A percentile compares a stretch with the other conserved stretches of the same genome.
Conservation (phyloP, 2,888 invertebrate genomes). For the Eupithecia abbreviata region DNA sequence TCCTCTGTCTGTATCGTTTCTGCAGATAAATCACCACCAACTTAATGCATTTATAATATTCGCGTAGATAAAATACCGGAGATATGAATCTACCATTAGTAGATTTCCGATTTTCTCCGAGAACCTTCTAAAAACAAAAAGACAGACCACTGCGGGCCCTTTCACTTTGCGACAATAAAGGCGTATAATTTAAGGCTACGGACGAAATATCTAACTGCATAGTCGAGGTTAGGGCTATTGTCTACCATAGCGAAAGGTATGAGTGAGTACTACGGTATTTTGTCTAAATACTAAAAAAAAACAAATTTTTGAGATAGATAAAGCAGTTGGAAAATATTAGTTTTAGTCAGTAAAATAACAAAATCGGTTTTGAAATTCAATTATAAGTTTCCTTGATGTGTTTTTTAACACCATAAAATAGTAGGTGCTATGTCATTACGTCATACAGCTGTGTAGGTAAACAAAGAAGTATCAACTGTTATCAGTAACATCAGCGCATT, state of each 20-base stretch:
- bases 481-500: too few species aligned
- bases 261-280: too few species aligned
- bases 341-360: too few species aligned
- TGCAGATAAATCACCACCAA: neutral
- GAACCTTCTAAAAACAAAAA: conserved; percentile 23
- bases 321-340: too few species aligned
- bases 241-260: conserved; percentile 14
- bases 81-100: conserved; percentile 11
- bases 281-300: too few species aligned
- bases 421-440: too few species aligned
- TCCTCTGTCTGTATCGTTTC: neutral
- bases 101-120: conserved; percentile 26
- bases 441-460: too few species aligned
- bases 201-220: conserved; percentile 33
- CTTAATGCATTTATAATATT: conserved; percentile 2
- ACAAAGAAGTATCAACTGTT: too few species aligned
- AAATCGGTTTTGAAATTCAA: too few species aligned
- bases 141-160: conserved; percentile 29
- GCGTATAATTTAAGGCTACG: conserved; percentile 32
- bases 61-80: conserved; percentile 7
- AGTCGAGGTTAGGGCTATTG: conserved; percentile 12
- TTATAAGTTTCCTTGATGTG: too few species aligned
- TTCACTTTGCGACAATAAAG: conserved; percentile 42
- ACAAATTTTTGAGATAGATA: too few species aligned
- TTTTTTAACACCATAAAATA: too few species aligned